phyloP scores from a whole-genome alignment of 2,888 invertebrate genomes.

The Chloroclystis v-ata region DNA sequence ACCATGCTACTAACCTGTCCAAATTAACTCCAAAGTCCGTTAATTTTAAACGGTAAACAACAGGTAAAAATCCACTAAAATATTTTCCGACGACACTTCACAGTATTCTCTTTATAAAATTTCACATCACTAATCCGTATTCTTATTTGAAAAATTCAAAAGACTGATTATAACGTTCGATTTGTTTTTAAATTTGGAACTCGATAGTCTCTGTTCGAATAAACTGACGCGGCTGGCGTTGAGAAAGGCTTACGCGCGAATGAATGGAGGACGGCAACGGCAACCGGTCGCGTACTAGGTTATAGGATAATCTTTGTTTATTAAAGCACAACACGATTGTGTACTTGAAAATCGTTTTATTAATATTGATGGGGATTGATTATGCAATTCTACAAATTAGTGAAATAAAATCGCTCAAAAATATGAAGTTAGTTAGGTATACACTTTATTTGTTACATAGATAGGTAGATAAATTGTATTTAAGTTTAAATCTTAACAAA shows the following conservation, averaged over 20 bases:
- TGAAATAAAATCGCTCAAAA: too few relatives aligned
- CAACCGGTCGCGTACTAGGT: slow-evolving; percentile 14
- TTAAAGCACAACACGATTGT: not conserved
- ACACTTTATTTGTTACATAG: too few relatives aligned
- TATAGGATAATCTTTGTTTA: slow-evolving; percentile 23
- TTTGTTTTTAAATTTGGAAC: slow-evolving; percentile 46
- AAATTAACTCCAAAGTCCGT: slow-evolving; percentile 4
- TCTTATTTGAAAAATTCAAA: not conserved
- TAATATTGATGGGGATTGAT: too few relatives aligned
- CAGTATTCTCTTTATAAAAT: slow-evolving; percentile 1
- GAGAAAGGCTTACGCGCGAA: slow-evolving; percentile 62
- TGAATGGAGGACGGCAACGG: slow-evolving; percentile 41
- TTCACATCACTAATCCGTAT: slow-evolving; percentile 7
- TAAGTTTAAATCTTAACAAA: too few relatives aligned
- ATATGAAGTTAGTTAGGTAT: too few relatives aligned
- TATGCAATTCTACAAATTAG: too few relatives aligned
- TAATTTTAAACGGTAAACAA: slow-evolving; percentile 8
- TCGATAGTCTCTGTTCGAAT: slow-evolving; percentile 30
- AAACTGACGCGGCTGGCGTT: slow-evolving; percentile 52
- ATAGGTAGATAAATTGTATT: too few relatives aligned
- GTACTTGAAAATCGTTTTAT: not conserved
- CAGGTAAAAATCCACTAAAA: slow-evolving; percentile 7
- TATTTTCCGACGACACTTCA: slow-evolving; percentile 3
- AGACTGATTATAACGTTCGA: slow-evolving; percentile 2
- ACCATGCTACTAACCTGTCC: slow-evolving; percentile 11